Base-by-base conservation (phyloP, 2,888 invertebrate species). In the Linnaemya tessellans region DNA sequence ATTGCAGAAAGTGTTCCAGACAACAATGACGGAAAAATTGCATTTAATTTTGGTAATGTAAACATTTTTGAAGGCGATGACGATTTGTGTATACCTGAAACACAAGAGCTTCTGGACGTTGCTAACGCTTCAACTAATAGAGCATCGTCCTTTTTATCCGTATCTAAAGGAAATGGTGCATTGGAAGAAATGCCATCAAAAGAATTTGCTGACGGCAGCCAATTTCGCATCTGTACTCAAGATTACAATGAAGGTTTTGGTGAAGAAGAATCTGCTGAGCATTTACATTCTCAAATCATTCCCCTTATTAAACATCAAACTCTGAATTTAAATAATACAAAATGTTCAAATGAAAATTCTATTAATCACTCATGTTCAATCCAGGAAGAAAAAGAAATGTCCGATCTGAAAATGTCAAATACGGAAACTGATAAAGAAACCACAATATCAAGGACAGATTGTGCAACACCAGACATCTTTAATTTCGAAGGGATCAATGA, bases 51-150 rank as follows among this genome's bases (percentile, higher is more conserved):
- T 60, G 58, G 80, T 22, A 56, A 58, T 60, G 11, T 43, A 13
- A 46, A 18, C 25, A 79, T 67, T 30, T 80, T 64, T 8, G 87
- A 78, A 8, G 86, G 87, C 35, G 89, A 89, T 64, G 87, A 89
- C 51, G 89, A 89, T 9, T 88, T 88, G 51, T 89, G 87, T 75
- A 88, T 90, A 77, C 90, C 90, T 25, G 90, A 90, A 86, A 90
- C 90, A 0, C 90, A 90, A 83, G 89, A 89, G 64, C 70, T 87
- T 1, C 58, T 80, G 3, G 41, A 46, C 5, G 13, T 1, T 15
- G 18, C 1, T 1, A 22, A 22, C 13, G 13, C 49, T 18, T 9
- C 46, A 3, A 56, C 13, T 1, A 80, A 35, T 25, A 58, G 77
- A 60, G 62, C n/a, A 5, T 68, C 43, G 13, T 38, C 30, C 3